phyloP scores from a whole-genome alignment of 1,140 invertebrate species.

The Chironomus tepperi region DNA sequence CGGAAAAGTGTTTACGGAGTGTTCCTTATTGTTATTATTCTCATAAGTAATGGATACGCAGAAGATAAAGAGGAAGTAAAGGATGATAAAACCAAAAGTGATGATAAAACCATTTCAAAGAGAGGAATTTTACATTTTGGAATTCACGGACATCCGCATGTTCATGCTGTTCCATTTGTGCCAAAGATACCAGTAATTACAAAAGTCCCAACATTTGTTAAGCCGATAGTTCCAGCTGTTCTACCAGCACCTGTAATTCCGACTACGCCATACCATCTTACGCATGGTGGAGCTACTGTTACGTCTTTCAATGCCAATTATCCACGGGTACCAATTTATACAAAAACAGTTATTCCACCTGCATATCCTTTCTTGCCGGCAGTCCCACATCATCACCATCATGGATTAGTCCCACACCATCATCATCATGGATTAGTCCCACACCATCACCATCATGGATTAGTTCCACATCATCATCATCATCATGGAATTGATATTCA shows the following conservation, averaged over 20 bases:
- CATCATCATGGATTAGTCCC: no score
- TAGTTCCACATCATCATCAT: no score
- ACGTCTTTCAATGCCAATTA: background rate
- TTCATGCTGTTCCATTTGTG: background rate
- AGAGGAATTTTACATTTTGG: slow-evolving; percentile 12
- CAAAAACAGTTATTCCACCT: background rate
- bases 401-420: background rate
- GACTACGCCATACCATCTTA: background rate
- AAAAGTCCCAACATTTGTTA: background rate
- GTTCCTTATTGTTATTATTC: background rate
- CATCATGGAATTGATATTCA: no score
- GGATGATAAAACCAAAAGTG: background rate
- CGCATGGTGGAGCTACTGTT: background rate
- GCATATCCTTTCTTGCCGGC: background rate
- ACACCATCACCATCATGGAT: no score
- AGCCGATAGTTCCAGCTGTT: background rate
- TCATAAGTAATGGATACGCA: background rate
- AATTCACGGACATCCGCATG: background rate
- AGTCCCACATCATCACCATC: background rate
- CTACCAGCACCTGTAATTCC: background rate
- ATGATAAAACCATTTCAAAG: background rate
- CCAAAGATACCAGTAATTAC: background rate
- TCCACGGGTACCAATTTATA: background rate
- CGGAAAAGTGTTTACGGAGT: background rate
- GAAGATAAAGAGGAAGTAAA: background rate